Percentiles rank a stretch among this genome's conserved stretches.
Conservation (phyloP, 2,113 vertebrate genomes). For the Sander vitreus region DNA sequence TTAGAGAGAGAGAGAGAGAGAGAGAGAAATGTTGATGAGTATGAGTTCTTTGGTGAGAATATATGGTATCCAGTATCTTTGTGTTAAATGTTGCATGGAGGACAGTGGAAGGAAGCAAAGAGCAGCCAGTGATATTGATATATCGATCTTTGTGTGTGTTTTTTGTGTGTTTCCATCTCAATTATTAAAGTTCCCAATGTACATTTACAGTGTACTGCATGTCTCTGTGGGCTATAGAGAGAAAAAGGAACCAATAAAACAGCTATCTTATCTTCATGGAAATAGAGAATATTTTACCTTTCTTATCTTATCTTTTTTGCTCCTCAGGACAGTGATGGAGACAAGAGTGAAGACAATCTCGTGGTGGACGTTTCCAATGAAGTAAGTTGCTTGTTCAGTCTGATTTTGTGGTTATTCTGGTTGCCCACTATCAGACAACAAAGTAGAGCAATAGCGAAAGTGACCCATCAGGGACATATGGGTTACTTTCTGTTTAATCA, state of each 20-base stretch:
- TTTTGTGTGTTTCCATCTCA: slow-evolving; percentile 35
- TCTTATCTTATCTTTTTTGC: slow-evolving; percentile 4
- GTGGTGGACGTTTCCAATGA: slow-evolving; percentile 82
- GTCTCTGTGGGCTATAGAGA: neutral
- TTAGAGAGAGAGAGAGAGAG: neutral
- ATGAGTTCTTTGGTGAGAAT: slow-evolving; percentile 39
- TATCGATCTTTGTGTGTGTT: slow-evolving; percentile 60
- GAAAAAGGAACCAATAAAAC: neutral
- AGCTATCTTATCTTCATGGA: neutral
- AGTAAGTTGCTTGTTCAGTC: slow-evolving; percentile 45
- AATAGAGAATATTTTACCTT: neutral
- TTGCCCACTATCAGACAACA: neutral
- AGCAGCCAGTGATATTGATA: slow-evolving; percentile 59
- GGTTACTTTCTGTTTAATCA: neutral
- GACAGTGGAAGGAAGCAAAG: slow-evolving; percentile 43
- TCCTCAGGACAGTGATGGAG: slow-evolving; percentile 79
- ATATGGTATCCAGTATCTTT: slow-evolving; percentile 36
- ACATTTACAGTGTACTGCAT: neutral
- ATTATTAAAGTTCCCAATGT: slow-evolving; percentile 45
- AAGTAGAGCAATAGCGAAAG: neutral
- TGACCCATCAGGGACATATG: neutral
- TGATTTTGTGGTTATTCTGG: neutral
- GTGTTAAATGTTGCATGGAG: slow-evolving; percentile 64
- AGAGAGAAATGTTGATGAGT: slow-evolving; percentile 22
- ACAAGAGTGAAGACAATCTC: slow-evolving; percentile 83